Evolutionary conservation across 2,797 vertebrate species (phyloP).

Genomic region (Gypaetus barbatus): DNA sequence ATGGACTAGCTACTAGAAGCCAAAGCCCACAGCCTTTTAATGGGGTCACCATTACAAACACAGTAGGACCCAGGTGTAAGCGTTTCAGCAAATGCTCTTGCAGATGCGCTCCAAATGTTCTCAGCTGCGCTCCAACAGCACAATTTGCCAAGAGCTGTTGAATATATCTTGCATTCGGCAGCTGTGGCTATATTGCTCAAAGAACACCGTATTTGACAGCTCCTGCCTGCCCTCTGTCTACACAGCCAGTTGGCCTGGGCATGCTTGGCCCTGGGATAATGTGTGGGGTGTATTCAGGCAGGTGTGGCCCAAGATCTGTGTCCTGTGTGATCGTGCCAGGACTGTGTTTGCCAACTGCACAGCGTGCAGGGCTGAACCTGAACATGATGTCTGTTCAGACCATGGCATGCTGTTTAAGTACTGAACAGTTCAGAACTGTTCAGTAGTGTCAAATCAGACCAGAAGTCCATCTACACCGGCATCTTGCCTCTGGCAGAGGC

Average conservation of each 20-base stretch:
- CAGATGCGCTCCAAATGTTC: constrained; percentile 58
- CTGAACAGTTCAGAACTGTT: neutral
- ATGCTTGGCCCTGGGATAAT: neutral
- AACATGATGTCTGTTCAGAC: neutral
- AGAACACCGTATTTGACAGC: neutral
- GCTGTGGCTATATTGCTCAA: constrained; percentile 20
- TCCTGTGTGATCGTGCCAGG: neutral
- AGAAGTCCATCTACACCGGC: neutral
- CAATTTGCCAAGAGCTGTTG: constrained; percentile 33
- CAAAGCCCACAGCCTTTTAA: constrained; percentile 1
- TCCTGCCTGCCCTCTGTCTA: neutral
- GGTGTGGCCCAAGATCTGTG: neutral
- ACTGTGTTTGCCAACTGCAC: neutral
- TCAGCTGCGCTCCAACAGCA: constrained; percentile 46
- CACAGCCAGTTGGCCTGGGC: neutral
- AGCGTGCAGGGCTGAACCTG: neutral
- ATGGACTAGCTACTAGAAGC: neutral
- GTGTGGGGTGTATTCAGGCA: neutral
- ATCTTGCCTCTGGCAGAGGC: neutral
- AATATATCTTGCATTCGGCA: neutral
- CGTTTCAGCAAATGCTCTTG: constrained; percentile 39
- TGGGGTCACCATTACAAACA: neutral
- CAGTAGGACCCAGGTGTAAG: constrained; percentile 47
- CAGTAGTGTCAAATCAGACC: neutral
- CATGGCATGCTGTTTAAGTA: neutral